Evolutionary conservation across 2,888 invertebrate species (phyloP), one percentile per base, ranked within the genome.

Genomic region (Lycaena phlaeas): DNA sequence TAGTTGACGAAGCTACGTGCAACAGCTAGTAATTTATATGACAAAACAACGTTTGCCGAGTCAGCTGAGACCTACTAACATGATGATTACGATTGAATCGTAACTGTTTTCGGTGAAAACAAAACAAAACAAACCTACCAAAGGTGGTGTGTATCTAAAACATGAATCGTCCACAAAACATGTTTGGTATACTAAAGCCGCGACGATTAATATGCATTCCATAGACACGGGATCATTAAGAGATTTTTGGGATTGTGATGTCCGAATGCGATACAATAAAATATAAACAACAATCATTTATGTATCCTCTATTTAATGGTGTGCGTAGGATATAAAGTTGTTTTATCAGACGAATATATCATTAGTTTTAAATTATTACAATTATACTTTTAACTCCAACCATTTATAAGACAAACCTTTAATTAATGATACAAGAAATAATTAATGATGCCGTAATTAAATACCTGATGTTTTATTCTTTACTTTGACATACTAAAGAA

Each of bases 121-220:
- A 52, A 41, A 51, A 34, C 12, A 22, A 34, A 34, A 34, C 22
- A 9, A 34, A 34, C 11, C 48, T 50, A 51, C 43, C 38, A 49
- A 48, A 38, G 18, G 29, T 40, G 52, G 51, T 43, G 45, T 49
- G 40, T 47, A 17, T 37, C 50, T 51, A 52, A 61, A 56, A 50
- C 52, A 60, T 51, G 27, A 49, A 48, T 53, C 41, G 45, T 44
- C 30, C 34, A 37, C 34, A 39, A 51, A 53, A 55, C 48, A 46
- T 46, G 46, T 52, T 54, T 4, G 29, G 29, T 22, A 30, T 29
- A 10, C 11, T 22, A 18, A 14, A 12, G 18, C 11, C 34, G 7
- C 18, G 17, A 22, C 31, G 12, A 34, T 34, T 34, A 22, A 34
- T 22, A 22, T 34, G 34, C 34, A 34, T 34, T 18, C 34, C 34